Base-by-base conservation (phyloP, 2,113 vertebrate species). In the Menura novaehollandiae region DNA sequence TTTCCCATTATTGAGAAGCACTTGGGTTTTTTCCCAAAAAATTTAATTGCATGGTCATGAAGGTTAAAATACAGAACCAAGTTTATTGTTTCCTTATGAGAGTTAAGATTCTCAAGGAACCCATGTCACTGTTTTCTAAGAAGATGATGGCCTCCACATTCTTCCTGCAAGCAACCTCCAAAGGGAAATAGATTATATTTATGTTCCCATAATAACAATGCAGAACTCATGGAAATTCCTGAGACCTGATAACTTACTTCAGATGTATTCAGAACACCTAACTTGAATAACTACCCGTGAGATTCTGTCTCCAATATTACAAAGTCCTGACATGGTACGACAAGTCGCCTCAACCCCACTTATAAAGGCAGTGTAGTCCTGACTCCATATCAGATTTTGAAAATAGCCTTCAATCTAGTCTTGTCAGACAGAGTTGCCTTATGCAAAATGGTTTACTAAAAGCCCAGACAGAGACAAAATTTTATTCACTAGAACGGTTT, bases 141-240 rank as follows among this genome's bases (percentile, higher is more conserved):
- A 24, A 84, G n/a, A 21, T 49, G 8, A n/a, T 46, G 46, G 15
- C 18, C 26, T 81, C 37, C 32, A 35, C 20, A 55, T 60, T 41
- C 11, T 26, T 76, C 23, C 30, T 59, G 33, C 15, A 68, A 39
- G 22, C 10, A n/a, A 2, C 33, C 10, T 76, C 14, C 28, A 56
- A n/a, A 69, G 41, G 46, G 17, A 43, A 43, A 26, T 21, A 66
- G 43, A 46, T 51, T 9, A 16, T 63, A 62, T 73, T 59, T 58
- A 4, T 6, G 3, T 74, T 64, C 35, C 49, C 15, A 11, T 16
- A n/a, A 41, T 15, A 69, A 28, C 4, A 63, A 30, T 0, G 0
- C 12, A 33, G n/a, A 78, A 41, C 11, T 62, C 37, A 17, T 35
- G 18, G 21, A 67, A 86, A 49, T 37, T 44, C 5, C 9, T 15